Conservation (phyloP, 2,113 vertebrate species). For the Suricata suricatta region DNA sequence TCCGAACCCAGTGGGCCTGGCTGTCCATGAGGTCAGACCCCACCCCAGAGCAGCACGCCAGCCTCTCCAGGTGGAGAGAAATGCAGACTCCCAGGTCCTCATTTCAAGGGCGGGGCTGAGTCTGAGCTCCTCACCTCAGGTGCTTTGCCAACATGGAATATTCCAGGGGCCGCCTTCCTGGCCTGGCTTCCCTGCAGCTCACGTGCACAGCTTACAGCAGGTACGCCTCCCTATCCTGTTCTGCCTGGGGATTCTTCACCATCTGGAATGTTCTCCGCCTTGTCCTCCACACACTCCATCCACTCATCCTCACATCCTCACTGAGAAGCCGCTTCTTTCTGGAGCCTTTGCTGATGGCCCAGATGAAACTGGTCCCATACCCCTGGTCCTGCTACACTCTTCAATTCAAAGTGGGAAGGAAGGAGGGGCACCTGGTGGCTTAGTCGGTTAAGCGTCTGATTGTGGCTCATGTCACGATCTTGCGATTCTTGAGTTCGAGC, state of each 20-base stretch:
- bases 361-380: accelerated
- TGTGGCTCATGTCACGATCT: no score
- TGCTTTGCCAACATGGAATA: accelerated
- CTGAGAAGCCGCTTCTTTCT: not conserved
- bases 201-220: accelerated
- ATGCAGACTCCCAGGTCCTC: not conserved
- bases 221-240: accelerated
- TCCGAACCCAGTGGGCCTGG: accelerated
- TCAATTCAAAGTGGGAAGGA: not conserved
- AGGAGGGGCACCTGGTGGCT: not conserved
- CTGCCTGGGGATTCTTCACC: no score
- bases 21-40: accelerated
- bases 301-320: not conserved
- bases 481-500: no score
- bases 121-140: not conserved
- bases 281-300: not conserved
- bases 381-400: accelerated
- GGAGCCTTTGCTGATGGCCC: not conserved
- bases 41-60: accelerated
- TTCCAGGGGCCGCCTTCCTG: not conserved
- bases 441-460: no score
- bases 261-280: not conserved
- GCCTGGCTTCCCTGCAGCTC: not conserved
- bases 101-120: accelerated
- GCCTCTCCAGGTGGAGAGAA: no score